phyloP scores from a whole-genome alignment of 1,140 invertebrate genomes.

The Dinothrombium tinctorium region DNA sequence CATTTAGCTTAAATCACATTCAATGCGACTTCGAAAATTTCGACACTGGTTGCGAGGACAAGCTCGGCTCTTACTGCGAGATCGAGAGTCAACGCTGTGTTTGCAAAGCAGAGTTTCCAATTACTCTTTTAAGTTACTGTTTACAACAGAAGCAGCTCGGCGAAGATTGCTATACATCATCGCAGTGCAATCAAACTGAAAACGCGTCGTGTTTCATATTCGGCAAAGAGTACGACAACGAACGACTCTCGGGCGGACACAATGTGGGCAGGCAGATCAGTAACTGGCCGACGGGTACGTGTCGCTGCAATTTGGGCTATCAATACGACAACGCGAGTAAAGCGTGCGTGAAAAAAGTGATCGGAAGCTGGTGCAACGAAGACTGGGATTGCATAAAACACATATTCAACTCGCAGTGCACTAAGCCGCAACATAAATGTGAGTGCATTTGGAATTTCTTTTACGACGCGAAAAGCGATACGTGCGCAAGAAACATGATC shows the following conservation, averaged over 20 bases:
- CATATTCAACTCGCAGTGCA: neutral
- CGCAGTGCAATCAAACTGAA: conserved; percentile 1
- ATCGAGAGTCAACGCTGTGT: neutral
- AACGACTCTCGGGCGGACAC: neutral
- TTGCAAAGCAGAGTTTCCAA: conserved; percentile 1
- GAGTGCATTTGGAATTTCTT: neutral
- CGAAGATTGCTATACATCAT: conserved; percentile 2
- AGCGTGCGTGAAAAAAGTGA: neutral
- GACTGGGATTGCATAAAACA: neutral
- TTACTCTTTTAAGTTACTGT: conserved; percentile 1
- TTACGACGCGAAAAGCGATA: neutral
- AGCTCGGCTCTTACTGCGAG: conserved; percentile 2
- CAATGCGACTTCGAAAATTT: conserved; percentile 3
- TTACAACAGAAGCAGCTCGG: neutral
- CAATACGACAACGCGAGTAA: neutral
- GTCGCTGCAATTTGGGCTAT: neutral
- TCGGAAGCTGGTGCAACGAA: conserved; percentile 4
- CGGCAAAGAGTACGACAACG: conserved; percentile 4
- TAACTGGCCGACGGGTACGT: conserved; percentile 3
- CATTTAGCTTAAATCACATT: neutral
- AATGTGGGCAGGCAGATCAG: conserved; percentile 2
- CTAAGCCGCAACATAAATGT: neutral
- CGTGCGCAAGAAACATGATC: neutral
- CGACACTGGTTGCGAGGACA: conserved; percentile 2
- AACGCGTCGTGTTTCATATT: conserved; percentile 5